These are phyloP conservation scores for Megalurothrips usitatus DNA, from an alignment of 2,888 invertebrate genomes.

Conservation along the genomic window DNA sequence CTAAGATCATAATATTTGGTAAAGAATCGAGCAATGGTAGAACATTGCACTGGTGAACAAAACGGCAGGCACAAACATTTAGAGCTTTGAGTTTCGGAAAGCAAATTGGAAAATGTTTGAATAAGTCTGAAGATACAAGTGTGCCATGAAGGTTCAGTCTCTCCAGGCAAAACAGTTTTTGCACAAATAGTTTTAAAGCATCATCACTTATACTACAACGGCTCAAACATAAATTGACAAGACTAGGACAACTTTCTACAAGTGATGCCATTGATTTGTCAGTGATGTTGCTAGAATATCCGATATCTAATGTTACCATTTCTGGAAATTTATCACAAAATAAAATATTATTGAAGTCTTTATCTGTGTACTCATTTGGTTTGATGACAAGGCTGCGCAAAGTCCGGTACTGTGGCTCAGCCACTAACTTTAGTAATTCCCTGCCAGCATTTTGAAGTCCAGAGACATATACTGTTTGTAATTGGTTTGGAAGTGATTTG, in stretches of 20 bases:
- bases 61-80: not conserved
- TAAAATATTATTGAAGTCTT: not conserved
- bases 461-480: not conserved
- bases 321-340: conserved; percentile 3
- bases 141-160: conserved; percentile 2
- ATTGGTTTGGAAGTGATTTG: not conserved
- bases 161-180: not conserved
- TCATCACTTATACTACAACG: not conserved
- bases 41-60: not conserved
- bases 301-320: not conserved
- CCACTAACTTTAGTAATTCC: not conserved
- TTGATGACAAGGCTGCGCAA: not conserved
- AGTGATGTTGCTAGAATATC: not conserved
- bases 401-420: not conserved
- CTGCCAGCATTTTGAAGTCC: not conserved
- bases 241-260: not conserved
- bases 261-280: not conserved
- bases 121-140: not conserved
- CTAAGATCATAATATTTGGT: not conserved
- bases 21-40: not conserved
- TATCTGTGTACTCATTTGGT: not conserved
- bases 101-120: not conserved
- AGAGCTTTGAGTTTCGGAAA: not conserved
- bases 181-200: not conserved
- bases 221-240: not conserved